Base-by-base conservation (phyloP, 2,113 vertebrate species). In the Maccullochella peelii region DNA sequence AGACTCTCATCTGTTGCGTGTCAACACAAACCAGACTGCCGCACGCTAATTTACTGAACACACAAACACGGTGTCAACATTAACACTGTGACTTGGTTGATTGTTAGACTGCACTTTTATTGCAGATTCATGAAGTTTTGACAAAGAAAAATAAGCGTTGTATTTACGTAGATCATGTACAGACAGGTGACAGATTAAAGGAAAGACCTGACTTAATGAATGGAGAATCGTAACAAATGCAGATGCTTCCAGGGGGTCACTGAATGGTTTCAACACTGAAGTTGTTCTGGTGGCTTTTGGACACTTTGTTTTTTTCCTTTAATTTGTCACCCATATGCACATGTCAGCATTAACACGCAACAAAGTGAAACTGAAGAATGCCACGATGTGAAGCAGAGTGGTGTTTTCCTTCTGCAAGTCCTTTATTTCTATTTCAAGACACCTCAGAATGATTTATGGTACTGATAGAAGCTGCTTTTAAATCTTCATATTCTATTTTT, bases 31-130 rank as follows among this genome's bases (percentile, higher is more conserved):
- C 33, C 54, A 2, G 6, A 58, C 50, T 12, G 30, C 7, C 11
- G 10, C n/a, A 44, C 18, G 3, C 10, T 18, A 27, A 40, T 68
- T 73, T 76, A 49, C 25, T 27, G 25, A 23, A 6, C 65, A 71
- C 59, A 55, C 49, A 79, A 69, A 74, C 77, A 69, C 58, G 10
- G 47, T 7, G 82, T 61, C 59, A 49, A 30, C 27, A 20, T 47
- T 14, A 23, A 47, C 27, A 27, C 21, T 40, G 42, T 27, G 42
- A 80, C 47, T 16, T 30, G 18, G 33, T 58, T 40, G 49, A 63
- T n/a, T 10, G 36, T 16, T 63, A 23, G 16, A 8, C 33, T 38
- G 42, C 44, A 50, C 27, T 81, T 66, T 23, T 38, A 47, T 10
- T 61, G 30, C 40, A 58, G 27, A 12, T n/a, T 75, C 10, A 36